Percentiles rank a stretch among this genome's conserved stretches.
Conservation (phyloP, 2,797 vertebrate genomes). For the Sebastes nivosus region DNA sequence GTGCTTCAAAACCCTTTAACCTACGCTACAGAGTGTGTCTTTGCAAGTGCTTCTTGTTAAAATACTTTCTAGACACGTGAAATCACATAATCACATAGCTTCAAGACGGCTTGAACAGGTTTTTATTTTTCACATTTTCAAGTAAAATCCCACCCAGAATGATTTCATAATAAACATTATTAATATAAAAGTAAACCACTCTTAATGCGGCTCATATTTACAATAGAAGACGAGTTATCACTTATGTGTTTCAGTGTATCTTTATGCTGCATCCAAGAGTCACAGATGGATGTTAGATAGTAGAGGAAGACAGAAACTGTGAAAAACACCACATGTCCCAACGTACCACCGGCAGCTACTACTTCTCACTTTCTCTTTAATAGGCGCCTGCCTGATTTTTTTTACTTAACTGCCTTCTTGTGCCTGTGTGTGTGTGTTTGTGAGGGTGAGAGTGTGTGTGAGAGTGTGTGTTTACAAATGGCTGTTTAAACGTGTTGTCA, state of each 20-base stretch:
- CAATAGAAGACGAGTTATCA: not conserved
- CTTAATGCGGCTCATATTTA: not conserved
- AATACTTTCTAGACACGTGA: too few relatives aligned
- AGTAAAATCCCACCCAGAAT: not conserved
- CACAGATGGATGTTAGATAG: not conserved
- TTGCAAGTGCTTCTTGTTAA: too few relatives aligned
- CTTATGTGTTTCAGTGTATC: not conserved
- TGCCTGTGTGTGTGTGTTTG: conserved; percentile 1
- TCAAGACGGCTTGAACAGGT: too few relatives aligned
- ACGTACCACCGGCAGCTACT: not conserved
- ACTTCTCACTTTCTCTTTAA: conserved; percentile 33
- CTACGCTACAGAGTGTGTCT: too few relatives aligned
- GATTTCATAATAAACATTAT: not conserved
- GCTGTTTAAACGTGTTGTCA: conserved; percentile 35
- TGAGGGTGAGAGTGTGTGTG: not conserved
- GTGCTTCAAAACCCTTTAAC: too few relatives aligned
- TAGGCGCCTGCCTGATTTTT: not conserved
- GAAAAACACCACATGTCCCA: conserved; percentile 22
- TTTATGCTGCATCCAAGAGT: too few relatives aligned
- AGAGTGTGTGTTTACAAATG: not conserved
- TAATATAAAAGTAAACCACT: not conserved
- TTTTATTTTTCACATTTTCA: too few relatives aligned
- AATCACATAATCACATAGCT: too few relatives aligned
- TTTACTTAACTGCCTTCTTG: conserved; percentile 12
- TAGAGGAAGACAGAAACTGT: not conserved